Base-by-base conservation (phyloP, 2,888 invertebrate species). In the Panopea generosa region DNA sequence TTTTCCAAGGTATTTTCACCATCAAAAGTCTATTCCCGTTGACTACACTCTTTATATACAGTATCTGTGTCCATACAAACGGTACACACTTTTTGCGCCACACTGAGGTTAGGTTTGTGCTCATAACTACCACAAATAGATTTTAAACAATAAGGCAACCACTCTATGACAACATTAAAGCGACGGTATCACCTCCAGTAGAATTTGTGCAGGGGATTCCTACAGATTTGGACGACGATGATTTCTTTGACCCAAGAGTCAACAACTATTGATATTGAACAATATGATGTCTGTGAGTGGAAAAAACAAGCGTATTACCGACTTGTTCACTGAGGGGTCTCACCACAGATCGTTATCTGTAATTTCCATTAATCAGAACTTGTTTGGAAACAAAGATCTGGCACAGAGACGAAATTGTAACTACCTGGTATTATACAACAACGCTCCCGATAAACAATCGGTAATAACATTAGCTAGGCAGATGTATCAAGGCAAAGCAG, bases 381-480 rank as follows among this genome's bases (percentile, higher is more conserved):
- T 80, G 18, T 80, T 73, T 53, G 66, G 52, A 50, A 75, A 43
- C 43, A 75, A 75, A 47, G 79, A 75, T 55, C 67, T 69, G 14
- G 75, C 79, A 18, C 76, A 80, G 33, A 65, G 73, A 57, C 55
- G 80, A 29, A 80, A 80, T 59, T 73, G 76, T 57, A 76, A 80
- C 20, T 80, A 80, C 57, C n/a, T 81, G 18, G 59, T 74, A 4
- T 7, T 74, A 26, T 77, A 74, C 43, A 70, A 81, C 26, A 77
- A 77, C 18, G 77, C 74, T 16, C 60, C 71, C 4, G 80, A 80
- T 52, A 50, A 60, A 57, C 71, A 71, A 49, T 45, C 55, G 1
- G 26, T 77, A 2, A 70, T 73, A 73, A 80, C 74, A n/a, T 27
- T 77, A 27, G 69, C 60, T 20, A 52, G 79, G 20, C 79, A 79